Conservation (phyloP, 2,888 invertebrate genomes). For the Eucriotettix oculatus region DNA sequence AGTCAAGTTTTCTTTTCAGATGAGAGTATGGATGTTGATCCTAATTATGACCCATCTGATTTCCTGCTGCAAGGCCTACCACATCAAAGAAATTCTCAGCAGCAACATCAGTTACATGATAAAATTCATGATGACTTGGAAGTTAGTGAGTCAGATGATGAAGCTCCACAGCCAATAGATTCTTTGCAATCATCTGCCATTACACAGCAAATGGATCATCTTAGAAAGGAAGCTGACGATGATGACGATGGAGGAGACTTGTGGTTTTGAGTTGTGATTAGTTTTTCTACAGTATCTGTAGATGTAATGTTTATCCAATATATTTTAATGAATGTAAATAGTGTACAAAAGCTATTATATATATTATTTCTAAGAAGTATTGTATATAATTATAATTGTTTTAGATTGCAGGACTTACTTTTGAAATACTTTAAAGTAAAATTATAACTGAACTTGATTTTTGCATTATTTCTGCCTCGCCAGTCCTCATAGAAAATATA, state of each 20-base stretch:
- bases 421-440: too few relatives aligned
- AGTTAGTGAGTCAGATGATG: conserved; percentile 63
- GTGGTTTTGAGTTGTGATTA: conserved; percentile 32
- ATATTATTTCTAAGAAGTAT: too few relatives aligned
- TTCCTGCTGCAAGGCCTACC: conserved; percentile 46
- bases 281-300: too few relatives aligned
- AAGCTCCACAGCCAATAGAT: conserved; percentile 19
- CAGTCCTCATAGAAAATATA: too few relatives aligned
- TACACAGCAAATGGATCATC: conserved; percentile 12
- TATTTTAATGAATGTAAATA: too few relatives aligned
- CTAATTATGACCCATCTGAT: conserved; percentile 74
- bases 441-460: too few relatives aligned
- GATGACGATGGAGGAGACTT: conserved; percentile 37
- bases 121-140: conserved; percentile 59
- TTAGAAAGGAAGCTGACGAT: conserved; percentile 20
- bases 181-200: neutral
- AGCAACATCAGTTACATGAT: conserved; percentile 24
- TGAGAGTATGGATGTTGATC: conserved; percentile 59
- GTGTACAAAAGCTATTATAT: too few relatives aligned
- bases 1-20: conserved; percentile 26
- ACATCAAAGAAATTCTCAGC: conserved; percentile 11
- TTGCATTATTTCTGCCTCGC: too few relatives aligned
- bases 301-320: too few relatives aligned
- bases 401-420: too few relatives aligned
- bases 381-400: too few relatives aligned